Evolutionary conservation across 1,140 invertebrate genomes (phyloP).

Genomic region (Calephelis virginiensis): DNA sequence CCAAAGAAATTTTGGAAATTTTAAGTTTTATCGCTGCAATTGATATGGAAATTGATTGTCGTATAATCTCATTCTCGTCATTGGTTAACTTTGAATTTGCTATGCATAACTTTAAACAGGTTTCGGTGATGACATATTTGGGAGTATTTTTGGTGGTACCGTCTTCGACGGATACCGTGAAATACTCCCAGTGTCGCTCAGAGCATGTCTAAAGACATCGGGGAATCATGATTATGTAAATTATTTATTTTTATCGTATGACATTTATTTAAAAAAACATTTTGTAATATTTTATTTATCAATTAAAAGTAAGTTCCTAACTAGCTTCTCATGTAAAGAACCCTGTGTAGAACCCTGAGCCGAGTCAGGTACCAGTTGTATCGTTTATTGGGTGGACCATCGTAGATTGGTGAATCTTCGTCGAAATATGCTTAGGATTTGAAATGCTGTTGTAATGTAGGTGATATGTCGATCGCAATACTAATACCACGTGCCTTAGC

Average conservation of each 20-base stretch:
- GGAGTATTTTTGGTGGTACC: constrained; percentile 59
- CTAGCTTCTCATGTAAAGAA: constrained; percentile 63
- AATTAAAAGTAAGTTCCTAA: constrained; percentile 74
- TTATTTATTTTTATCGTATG: constrained; percentile 68
- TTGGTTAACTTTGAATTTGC: constrained; percentile 41
- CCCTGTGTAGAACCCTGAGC: constrained; percentile 33
- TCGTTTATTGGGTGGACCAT: constrained; percentile 14
- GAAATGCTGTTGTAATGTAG: constrained; percentile 20
- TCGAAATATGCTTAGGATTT: constrained; percentile 31
- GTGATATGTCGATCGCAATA: constrained; percentile 40
- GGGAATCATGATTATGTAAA: constrained; percentile 58
- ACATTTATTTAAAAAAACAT: constrained; percentile 45
- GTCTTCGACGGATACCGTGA: constrained; percentile 39
- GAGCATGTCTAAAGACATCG: constrained; percentile 39
- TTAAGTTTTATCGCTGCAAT: constrained; percentile 42
- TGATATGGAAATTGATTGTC: constrained; percentile 37
- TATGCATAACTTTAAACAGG: constrained; percentile 61
- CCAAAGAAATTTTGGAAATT: constrained; percentile 68
- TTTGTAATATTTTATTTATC: constrained; percentile 56
- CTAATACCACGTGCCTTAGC: constrained; percentile 72
- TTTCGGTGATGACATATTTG: constrained; percentile 49
- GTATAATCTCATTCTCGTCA: constrained; percentile 45
- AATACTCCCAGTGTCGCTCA: constrained; percentile 59
- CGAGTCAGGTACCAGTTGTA: constrained; percentile 18
- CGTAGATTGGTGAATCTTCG: constrained; percentile 20